Conservation (phyloP, 1,140 invertebrate genomes). For the Drosophila seguyi region DNA sequence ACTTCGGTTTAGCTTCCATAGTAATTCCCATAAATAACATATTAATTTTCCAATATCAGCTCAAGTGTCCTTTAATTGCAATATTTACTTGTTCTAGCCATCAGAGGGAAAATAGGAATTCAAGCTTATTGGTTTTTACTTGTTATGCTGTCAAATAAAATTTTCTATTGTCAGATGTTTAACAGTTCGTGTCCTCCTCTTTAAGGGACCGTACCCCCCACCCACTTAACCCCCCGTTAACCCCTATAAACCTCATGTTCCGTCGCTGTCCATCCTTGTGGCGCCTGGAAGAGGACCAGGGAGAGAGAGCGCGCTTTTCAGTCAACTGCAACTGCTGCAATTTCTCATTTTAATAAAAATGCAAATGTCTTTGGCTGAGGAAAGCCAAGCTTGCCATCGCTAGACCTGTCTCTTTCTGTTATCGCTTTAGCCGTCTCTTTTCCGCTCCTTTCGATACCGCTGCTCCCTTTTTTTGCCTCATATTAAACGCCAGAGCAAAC, state of each 20-base stretch:
- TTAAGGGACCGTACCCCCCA: background rate
- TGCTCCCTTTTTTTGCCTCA: conserved; percentile 37
- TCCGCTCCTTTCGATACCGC: background rate
- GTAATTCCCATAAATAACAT: background rate
- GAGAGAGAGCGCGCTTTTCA: conserved; percentile 38
- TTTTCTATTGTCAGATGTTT: conserved; percentile 18
- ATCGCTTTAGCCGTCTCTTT: conserved; percentile 6
- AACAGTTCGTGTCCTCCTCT: conserved; percentile 8
- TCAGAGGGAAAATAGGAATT: background rate
- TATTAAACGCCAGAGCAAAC: conserved; percentile 68
- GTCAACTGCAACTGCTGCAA: conserved; percentile 69
- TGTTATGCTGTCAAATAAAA: conserved; percentile 23
- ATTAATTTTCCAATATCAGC: background rate
- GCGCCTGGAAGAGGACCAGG: conserved; percentile 27
- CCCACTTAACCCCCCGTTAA: too few relatives aligned
- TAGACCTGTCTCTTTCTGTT: conserved; percentile 7
- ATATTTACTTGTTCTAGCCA: background rate
- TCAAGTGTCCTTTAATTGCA: background rate
- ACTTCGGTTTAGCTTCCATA: background rate
- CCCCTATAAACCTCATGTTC: conserved; percentile 2
- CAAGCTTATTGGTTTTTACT: conserved; percentile 15
- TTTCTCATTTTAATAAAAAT: conserved; percentile 82
- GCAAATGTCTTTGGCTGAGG: conserved; percentile 70
- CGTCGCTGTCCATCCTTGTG: conserved; percentile 35
- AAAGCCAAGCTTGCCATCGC: conserved; percentile 63